Conservation (phyloP, 1,140 invertebrate genomes). For the Orius insidiosus region DNA sequence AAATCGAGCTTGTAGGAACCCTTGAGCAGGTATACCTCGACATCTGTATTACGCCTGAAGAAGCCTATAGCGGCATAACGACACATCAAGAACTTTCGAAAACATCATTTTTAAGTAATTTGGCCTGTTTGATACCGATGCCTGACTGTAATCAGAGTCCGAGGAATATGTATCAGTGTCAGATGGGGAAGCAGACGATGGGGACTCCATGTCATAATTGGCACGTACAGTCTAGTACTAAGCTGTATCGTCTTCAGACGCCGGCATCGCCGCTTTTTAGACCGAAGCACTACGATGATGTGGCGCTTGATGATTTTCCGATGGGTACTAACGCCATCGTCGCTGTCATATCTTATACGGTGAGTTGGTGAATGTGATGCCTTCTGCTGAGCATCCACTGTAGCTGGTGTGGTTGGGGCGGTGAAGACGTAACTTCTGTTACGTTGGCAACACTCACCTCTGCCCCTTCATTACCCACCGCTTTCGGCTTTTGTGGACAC, state of each 20-base stretch:
- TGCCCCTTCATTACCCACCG: too few species aligned
- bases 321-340: slow-evolving; percentile 95
- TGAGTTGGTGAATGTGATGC: too few species aligned
- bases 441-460: too few species aligned
- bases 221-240: slow-evolving; percentile 71
- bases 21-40: slow-evolving; percentile 92
- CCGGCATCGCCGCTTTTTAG: slow-evolving; percentile 78
- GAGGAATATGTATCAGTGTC: slow-evolving; percentile 98
- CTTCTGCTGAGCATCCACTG: too few species aligned
- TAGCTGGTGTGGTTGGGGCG: too few species aligned
- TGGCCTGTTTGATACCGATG: slow-evolving; percentile 91
- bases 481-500: too few species aligned
- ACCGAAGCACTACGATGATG: slow-evolving; percentile 71
- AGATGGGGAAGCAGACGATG: slow-evolving; percentile 99
- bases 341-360: slow-evolving; percentile 95
- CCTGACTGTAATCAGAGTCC: slow-evolving; percentile 98
- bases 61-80: slow-evolving; percentile 50
- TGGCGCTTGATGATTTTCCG: slow-evolving; percentile 82
- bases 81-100: slow-evolving; percentile 85
- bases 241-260: slow-evolving; percentile 80
- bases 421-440: too few species aligned
- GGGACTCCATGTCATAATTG: slow-evolving; percentile 87
- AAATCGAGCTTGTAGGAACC: slow-evolving; percentile 80
- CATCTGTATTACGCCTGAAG: slow-evolving; percentile 59
- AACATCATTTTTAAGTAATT: slow-evolving; percentile 74